Conservation (phyloP, 92 coral and sea anemone genomes). For the Anthopleura xanthogrammica region DNA sequence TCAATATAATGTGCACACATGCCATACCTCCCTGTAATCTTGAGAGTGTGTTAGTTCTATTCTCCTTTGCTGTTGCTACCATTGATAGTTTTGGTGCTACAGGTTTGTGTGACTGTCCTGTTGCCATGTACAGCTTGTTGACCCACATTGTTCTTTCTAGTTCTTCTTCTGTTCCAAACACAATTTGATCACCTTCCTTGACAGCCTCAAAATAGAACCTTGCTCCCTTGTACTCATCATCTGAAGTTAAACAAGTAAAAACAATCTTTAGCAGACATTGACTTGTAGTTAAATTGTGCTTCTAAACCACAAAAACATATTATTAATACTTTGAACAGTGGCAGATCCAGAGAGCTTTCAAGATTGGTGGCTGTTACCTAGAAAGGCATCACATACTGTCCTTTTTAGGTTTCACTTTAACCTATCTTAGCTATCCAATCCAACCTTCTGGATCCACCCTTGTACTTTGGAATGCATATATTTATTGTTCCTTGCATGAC, state of each 20-base stretch:
- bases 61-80: slow-evolving; percentile 56
- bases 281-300: no score
- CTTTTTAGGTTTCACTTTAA: no score
- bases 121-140: slow-evolving; percentile 95
- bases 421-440: no score
- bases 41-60: slow-evolving; percentile 58
- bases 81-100: slow-evolving; percentile 90
- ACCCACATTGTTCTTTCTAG: slow-evolving; percentile 98
- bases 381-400: no score
- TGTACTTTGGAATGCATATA: no score
- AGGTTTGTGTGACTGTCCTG: slow-evolving; percentile 99
- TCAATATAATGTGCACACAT: not conserved
- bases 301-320: no score
- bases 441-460: no score
- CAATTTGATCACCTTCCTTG: slow-evolving; percentile 90
- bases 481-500: no score
- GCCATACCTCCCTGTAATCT: slow-evolving; percentile 83
- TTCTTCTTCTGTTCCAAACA: slow-evolving; percentile 93
- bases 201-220: slow-evolving; percentile 92
- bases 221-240: slow-evolving; percentile 88
- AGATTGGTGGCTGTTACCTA: no score
- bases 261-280: not conserved
- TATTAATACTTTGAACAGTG: no score
- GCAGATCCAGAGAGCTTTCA: no score
- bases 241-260: slow-evolving; percentile 26